These are phyloP conservation scores for Amphilophus citrinellus DNA, from an alignment of 2,113 vertebrate species.

Conservation along the genomic window DNA sequence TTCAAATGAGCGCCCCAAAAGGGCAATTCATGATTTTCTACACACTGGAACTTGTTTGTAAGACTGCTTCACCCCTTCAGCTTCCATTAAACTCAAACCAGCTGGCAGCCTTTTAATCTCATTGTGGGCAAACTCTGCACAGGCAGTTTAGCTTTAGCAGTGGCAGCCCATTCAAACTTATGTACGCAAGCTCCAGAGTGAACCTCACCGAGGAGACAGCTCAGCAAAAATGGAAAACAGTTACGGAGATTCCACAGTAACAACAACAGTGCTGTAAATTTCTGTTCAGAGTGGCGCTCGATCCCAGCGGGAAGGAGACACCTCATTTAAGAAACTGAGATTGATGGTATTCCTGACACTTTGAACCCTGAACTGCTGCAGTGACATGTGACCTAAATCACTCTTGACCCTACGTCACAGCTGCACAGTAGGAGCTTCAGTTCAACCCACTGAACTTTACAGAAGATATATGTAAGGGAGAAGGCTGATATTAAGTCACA, in stretches of 20 bases:
- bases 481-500: not conserved
- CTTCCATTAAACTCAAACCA: not conserved
- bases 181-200: not conserved
- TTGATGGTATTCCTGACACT: conserved; percentile 49
- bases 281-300: not conserved
- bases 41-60: not conserved
- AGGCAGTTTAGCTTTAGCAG: not conserved
- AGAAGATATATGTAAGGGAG: not conserved
- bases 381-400: conserved; percentile 17
- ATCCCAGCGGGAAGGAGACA: conserved; percentile 30
- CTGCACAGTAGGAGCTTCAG: not conserved
- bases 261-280: conserved; percentile 49
- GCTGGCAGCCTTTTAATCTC: not conserved
- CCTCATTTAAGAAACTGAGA: not conserved
- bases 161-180: not conserved
- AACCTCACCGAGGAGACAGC: not conserved
- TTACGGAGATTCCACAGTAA: conserved; percentile 36
- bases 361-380: conserved; percentile 19
- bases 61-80: not conserved
- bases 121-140: not conserved
- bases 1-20: not conserved
- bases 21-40: not conserved
- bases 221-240: not conserved
- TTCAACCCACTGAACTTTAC: not conserved
- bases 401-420: conserved; percentile 10